These are phyloP conservation scores for Florisuga fusca DNA, from an alignment of 2,797 vertebrate genomes.

Conservation along the genomic window DNA sequence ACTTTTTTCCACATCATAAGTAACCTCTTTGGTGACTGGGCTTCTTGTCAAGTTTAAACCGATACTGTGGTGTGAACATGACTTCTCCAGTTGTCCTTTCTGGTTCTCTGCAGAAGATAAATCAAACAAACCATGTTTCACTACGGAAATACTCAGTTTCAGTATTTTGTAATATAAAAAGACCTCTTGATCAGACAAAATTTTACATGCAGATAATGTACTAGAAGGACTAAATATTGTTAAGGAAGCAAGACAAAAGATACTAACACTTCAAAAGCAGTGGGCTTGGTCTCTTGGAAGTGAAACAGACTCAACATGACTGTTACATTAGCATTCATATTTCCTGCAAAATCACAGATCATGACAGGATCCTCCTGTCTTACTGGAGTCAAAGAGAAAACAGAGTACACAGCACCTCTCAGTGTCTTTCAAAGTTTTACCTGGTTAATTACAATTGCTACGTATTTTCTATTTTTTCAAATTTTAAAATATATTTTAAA, in stretches of 20 bases:
- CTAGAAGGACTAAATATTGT: neutral
- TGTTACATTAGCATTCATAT: slow-evolving; percentile 20
- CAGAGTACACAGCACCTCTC: neutral
- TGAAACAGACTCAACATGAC: neutral
- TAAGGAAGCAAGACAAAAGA: neutral
- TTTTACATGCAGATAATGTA: neutral
- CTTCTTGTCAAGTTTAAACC: slow-evolving; percentile 81
- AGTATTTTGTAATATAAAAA: slow-evolving; percentile 17
- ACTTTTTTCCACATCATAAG: slow-evolving; percentile 83
- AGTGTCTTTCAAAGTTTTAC: neutral
- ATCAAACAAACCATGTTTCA: slow-evolving; percentile 62
- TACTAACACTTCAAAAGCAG: slow-evolving; percentile 38
- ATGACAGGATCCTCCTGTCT: neutral
- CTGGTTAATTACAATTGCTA: neutral
- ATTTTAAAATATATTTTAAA: neutral
- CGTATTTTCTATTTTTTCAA: neutral
- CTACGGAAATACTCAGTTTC: neutral
- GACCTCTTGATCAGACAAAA: slow-evolving; percentile 18
- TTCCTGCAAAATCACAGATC: slow-evolving; percentile 1
- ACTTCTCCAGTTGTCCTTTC: slow-evolving; percentile 88
- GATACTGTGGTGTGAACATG: slow-evolving; percentile 86
- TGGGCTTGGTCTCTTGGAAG: slow-evolving; percentile 7
- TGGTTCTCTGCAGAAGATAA: slow-evolving; percentile 88
- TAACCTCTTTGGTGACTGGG: slow-evolving; percentile 84
- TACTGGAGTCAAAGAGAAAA: neutral